Base-by-base conservation (phyloP, 2,113 vertebrate species). In the Lepus americanus region DNA sequence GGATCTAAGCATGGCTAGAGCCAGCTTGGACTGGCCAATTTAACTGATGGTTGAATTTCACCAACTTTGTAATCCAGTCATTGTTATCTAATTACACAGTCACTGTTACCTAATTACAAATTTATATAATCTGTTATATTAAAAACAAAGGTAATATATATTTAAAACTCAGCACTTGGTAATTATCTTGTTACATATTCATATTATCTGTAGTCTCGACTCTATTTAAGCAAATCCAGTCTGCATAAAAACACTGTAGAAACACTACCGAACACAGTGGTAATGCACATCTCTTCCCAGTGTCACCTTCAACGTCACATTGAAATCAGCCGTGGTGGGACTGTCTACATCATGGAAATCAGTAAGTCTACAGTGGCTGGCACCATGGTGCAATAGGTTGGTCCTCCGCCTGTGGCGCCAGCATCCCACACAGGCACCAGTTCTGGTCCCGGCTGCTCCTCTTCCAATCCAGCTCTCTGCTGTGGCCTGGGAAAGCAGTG, bases 41-140 rank as follows among this genome's bases (percentile, higher is more conserved):
- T 44, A 64, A 51, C 53, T 31, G 66, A 55, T 59, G 22, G 73
- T 44, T 63, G 29, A 64, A 61, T 64, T 61, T 85, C 51, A 74
- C 53, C 49, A 72, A 69, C 91, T 80, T 53, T 85, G 23, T 55
- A 29, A 90, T n/a, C 66, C 12, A 96, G 22, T 53, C 69, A 25
- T 85, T 87, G 91, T 83, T 44, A 44, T 44, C 44, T 44, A 44
- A 44, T 44, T 44, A 55, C 17, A 80, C 6, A 61, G 5, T 39
- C 49, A 82, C 23, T 86, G 55, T 93, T 92, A 82, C 19, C 55
- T 59, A 59, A 59, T 19, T 59, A 77, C 79, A 92, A 89, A 85
- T 39, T 77, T 33, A 81, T 6, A 72, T 78, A 69, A 78, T 63
- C 19, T 49, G 44, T 39, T 36, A 59, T 9, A 67, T 89, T 93